Base-by-base conservation (phyloP, 2,113 vertebrate genomes). In the Protomyctophum bolini region DNA sequence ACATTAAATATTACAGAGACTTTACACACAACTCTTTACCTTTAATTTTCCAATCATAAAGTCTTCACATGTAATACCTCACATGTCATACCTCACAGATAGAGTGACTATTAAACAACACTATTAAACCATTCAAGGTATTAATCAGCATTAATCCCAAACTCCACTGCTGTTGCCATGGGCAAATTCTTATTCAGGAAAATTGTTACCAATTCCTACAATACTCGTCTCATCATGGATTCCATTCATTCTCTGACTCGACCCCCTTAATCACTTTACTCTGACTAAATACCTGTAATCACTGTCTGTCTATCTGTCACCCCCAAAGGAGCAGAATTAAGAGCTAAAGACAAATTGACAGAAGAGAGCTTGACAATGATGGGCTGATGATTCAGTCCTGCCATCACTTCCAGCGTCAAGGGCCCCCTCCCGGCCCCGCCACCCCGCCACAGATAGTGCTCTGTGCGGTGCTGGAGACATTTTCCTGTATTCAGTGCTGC, bases 311-410 rank as follows among this genome's bases (percentile, higher is more conserved):
- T 46, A 4, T 51, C 45, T 71, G 33, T 55, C 63, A 66, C 33
- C 75, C 33, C 75, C 28, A 52, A 11, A 15, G n/a, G 33, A 52
- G 69, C 60, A 47, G 10, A 76, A 49, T 46, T 55, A 48, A 41
- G 15, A 51, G 48, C 59, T 29, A 41, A 49, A 61, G 56, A 69
- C 75, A 28, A 75, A 81, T 79, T 58, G 21, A 73, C 45, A 60
- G 11, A 66, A 68, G 66, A 79, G 65, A 77, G 72, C 45, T 5
- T 63, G 60, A 66, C 0, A 6, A 47, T 83, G 68, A 80, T 49
- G 66, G 66, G 61, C 49, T 86, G 79, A 83, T 83, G 83, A 81
- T 0, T 10, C 52, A 63, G 72, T 75, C 59, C 63, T 85, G 74
- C 60, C 12, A 75, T 66, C 78, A 8, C 67, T 75, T 14, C 68